Conservation (phyloP, 2,113 vertebrate genomes). For the Tricholaema leucomelas region DNA sequence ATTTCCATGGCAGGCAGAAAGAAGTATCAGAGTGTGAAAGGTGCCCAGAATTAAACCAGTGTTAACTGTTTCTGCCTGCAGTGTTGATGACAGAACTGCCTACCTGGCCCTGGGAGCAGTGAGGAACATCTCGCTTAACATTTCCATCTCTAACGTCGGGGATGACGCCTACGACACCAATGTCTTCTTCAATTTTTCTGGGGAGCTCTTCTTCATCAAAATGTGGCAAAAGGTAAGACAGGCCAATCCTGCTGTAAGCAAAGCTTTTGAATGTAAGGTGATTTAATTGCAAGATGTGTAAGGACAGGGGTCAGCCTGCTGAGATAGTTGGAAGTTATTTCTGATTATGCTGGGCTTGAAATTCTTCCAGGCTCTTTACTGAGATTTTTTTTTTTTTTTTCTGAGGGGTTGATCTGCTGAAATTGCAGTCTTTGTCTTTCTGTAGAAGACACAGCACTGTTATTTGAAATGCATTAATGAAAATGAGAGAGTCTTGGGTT, state of each 20-base stretch:
- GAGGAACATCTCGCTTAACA: conserved; percentile 92
- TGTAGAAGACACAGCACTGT: background rate
- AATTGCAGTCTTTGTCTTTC: background rate
- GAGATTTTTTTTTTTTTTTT: background rate
- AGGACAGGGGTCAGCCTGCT: background rate
- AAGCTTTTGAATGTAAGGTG: background rate
- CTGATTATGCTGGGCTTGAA: background rate
- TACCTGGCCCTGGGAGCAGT: conserved; percentile 94
- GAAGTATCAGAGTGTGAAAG: background rate
- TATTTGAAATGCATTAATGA: background rate
- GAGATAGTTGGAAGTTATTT: background rate
- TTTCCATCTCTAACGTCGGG: conserved; percentile 90
- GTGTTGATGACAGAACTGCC: conserved; percentile 76
- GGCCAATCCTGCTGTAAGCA: background rate
- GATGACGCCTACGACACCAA: conserved; percentile 97
- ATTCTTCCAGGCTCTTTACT: background rate
- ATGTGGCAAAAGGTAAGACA: conserved; percentile 95
- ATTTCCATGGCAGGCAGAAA: background rate
- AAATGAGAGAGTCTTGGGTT: background rate
- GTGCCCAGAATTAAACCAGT: background rate
- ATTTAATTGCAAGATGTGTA: background rate
- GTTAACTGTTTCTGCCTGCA: conserved; percentile 57
- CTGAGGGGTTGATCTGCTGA: background rate
- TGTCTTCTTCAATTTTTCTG: conserved; percentile 95
- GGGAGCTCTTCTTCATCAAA: conserved; percentile 97